Evolutionary conservation across 2,113 vertebrate genomes (phyloP).

Genomic region (Paradoxurus hermaphroditus): DNA sequence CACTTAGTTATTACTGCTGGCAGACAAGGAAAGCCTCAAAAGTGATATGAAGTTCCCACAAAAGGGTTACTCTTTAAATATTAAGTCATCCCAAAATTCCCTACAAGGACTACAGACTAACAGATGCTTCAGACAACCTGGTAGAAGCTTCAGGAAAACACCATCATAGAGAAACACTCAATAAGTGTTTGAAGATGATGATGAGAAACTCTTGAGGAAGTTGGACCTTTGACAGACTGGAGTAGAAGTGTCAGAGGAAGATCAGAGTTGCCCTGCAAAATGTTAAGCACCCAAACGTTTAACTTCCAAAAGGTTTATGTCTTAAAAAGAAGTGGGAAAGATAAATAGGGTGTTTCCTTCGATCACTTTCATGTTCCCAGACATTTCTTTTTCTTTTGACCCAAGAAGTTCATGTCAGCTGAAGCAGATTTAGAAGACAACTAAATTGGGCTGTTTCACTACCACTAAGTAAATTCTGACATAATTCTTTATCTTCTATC

Average conservation of each 20-base stretch:
- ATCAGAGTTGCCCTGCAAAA: neutral
- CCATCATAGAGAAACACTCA: neutral
- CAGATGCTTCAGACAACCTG: neutral
- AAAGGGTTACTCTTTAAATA: neutral
- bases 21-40: neutral
- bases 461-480: neutral
- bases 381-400: neutral
- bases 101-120: neutral
- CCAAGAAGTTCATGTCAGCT: neutral
- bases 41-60: neutral
- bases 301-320: neutral
- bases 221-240: neutral
- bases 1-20: neutral
- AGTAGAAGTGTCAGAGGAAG: neutral
- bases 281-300: neutral
- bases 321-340: slow-evolving; percentile 17
- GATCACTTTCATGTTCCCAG: neutral
- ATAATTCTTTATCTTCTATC: neutral
- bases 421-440: slow-evolving; percentile 35
- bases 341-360: slow-evolving; percentile 8
- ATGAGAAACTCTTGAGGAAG: neutral
- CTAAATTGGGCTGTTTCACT: neutral
- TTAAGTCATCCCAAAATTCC: neutral
- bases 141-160: neutral
- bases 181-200: neutral